Percentiles rank a stretch among this genome's conserved stretches.
phyloP scores from a whole-genome alignment of 1,140 invertebrate species.

The Heliconius himera region DNA sequence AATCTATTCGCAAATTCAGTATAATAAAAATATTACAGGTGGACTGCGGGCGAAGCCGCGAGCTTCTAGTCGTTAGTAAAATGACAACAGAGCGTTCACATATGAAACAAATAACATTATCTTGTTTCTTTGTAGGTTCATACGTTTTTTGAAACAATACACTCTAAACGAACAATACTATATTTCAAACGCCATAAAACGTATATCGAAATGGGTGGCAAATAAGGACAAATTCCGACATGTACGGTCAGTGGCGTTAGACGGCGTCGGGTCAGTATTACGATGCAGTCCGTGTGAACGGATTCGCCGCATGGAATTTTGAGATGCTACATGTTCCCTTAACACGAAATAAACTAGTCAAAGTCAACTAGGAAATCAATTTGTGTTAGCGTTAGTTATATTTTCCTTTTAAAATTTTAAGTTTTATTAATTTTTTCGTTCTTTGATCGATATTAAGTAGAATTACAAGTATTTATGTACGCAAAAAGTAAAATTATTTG shows the following conservation, averaged over 20 bases:
- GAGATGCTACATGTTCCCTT: constrained; percentile 58
- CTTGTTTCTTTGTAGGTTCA: neutral
- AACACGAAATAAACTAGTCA: constrained; percentile 49
- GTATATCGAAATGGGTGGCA: constrained; percentile 34
- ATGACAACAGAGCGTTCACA: no score
- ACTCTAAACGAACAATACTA: neutral
- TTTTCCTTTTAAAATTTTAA: neutral
- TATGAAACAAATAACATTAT: neutral
- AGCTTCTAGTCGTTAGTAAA: no score
- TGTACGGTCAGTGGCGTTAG: constrained; percentile 38
- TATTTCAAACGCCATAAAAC: neutral
- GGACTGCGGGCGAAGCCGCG: no score
- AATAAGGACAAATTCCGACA: constrained; percentile 59
- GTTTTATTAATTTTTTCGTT: no score
- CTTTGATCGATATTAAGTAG: no score
- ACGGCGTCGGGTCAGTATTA: constrained; percentile 54
- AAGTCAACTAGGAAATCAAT: neutral
- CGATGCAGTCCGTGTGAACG: constrained; percentile 65
- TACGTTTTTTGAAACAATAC: neutral
- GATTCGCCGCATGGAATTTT: constrained; percentile 56
- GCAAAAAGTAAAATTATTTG: no score
- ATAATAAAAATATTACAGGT: no score
- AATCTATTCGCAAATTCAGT: no score
- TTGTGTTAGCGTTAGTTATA: neutral
- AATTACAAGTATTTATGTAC: no score